Conservation (phyloP, 2,113 vertebrate species). For the Podiceps cristatus region DNA sequence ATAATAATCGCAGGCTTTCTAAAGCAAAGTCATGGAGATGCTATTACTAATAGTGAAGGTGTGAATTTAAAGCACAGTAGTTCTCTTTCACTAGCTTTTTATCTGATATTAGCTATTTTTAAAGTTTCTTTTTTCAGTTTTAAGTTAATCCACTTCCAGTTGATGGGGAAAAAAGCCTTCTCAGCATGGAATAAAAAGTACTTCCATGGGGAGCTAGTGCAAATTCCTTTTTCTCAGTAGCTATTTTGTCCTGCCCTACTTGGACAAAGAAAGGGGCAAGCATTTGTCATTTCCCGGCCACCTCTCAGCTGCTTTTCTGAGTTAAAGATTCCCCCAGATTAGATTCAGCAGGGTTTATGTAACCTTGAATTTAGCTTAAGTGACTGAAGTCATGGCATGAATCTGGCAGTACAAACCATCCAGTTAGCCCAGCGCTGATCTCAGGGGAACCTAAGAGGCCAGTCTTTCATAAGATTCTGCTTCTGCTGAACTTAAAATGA, state of each 20-base stretch:
- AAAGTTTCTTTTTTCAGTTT: neutral
- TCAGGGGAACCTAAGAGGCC: neutral
- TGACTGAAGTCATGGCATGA: neutral
- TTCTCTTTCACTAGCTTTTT: neutral
- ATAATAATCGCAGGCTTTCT: constrained; percentile 16
- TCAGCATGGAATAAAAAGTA: neutral
- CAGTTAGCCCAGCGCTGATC: neutral
- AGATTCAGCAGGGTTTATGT: neutral
- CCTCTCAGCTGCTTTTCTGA: neutral
- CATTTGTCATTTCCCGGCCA: neutral
- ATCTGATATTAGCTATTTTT: neutral
- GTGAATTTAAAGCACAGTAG: constrained; percentile 3
- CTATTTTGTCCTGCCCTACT: neutral
- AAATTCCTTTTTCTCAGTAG: neutral
- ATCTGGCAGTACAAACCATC: neutral
- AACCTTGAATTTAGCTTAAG: neutral
- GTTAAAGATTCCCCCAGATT: neutral
- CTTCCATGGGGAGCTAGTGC: neutral
- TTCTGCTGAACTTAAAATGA: neutral
- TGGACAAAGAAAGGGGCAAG: neutral
- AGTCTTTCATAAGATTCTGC: neutral
- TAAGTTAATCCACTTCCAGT: neutral
- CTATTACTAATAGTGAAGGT: constrained; percentile 4
- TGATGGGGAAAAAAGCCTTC: neutral
- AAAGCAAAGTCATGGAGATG: neutral